These are phyloP conservation scores for Sebastes diploproa DNA, from an alignment of 2,797 vertebrate species.

Conservation along the genomic window DNA sequence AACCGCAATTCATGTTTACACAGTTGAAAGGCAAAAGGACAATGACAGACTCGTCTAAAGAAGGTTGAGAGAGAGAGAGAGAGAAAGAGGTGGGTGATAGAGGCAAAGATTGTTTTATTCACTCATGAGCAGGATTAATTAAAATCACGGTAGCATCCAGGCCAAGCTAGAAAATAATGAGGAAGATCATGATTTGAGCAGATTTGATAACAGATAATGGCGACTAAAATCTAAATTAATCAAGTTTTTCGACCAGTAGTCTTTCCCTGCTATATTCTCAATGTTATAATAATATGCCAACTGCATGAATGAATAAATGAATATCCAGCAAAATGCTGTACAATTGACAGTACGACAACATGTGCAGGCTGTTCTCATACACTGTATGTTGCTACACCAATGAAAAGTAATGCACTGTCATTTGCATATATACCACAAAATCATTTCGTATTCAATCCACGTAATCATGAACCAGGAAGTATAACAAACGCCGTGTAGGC, in stretches of 20 bases:
- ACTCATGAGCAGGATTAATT: not conserved
- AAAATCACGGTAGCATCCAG: not conserved
- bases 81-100: too few relatives aligned
- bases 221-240: not conserved
- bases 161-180: not conserved
- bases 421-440: too few relatives aligned
- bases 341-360: not conserved
- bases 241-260: not conserved
- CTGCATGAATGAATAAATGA: not conserved
- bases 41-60: not conserved
- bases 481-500: too few relatives aligned
- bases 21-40: constrained; percentile 44
- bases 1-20: constrained; percentile 37
- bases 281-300: not conserved
- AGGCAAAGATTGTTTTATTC: not conserved
- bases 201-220: not conserved
- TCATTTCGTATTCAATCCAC: too few relatives aligned
- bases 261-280: not conserved
- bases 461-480: too few relatives aligned
- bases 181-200: not conserved
- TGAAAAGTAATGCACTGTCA: too few relatives aligned
- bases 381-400: too few relatives aligned
- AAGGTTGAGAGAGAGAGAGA: not conserved
- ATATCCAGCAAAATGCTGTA: not conserved
- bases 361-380: too few relatives aligned